These are phyloP conservation scores for Opisthograptis luteolata DNA, from an alignment of 2,888 invertebrate species.

Conservation along the genomic window DNA sequence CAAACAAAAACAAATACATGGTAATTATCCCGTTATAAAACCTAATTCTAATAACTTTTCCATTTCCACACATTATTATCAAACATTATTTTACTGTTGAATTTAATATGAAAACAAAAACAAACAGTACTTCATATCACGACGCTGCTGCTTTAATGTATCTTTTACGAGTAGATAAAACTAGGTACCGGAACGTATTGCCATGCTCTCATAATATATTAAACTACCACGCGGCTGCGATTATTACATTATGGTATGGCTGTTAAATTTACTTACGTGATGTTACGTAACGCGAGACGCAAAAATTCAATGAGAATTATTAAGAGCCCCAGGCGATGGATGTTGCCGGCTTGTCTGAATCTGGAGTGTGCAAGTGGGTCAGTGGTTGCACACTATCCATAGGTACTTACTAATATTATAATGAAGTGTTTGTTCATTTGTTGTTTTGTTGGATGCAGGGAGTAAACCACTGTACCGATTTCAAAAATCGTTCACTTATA, in stretches of 20 bases:
- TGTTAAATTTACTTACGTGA: conserved; percentile 32
- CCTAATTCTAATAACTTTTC: too few species aligned
- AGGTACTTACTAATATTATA: too few species aligned
- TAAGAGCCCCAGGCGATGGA: conserved; percentile 31
- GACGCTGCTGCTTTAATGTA: conserved; percentile 4
- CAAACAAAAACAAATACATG: too few species aligned
- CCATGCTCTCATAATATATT: conserved; percentile 6
- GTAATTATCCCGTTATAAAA: too few species aligned
- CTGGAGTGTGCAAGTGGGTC: conserved; percentile 30
- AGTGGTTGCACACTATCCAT: too few species aligned
- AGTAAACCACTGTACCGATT: too few species aligned
- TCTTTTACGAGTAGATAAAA: conserved; percentile 22
- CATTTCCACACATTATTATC: not conserved
- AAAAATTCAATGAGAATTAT: conserved; percentile 37
- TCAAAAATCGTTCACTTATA: too few species aligned
- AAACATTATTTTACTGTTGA: conserved; percentile 1
- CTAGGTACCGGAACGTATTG: conserved; percentile 20
- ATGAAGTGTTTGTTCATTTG: too few species aligned
- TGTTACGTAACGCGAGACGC: conserved; percentile 46
- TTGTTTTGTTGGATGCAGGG: too few species aligned
- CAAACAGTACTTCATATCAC: conserved; percentile 13
- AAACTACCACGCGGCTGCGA: conserved; percentile 15
- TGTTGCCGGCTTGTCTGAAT: conserved; percentile 27
- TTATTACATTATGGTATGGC: conserved; percentile 36
- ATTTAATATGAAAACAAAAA: conserved; percentile 13